Evolutionary conservation across 2,888 invertebrate species (phyloP).

Genomic region (Heliconius erato): DNA sequence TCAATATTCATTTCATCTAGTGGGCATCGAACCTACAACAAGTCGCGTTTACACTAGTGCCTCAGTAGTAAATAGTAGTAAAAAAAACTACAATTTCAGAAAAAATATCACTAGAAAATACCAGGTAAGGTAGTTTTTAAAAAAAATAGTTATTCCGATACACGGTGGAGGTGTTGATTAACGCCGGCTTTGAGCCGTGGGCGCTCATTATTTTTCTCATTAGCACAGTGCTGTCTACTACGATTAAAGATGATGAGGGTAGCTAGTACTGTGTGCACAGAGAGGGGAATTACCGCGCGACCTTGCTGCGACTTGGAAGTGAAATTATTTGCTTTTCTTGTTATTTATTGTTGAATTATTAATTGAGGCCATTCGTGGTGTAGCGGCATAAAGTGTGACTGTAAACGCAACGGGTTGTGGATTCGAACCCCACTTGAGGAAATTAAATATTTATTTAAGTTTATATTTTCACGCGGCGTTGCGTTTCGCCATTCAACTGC

Average conservation of each 20-base stretch:
- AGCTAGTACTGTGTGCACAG: conserved; percentile 56
- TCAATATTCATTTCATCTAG: no score
- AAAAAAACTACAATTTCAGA: neutral
- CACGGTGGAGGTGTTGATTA: conserved; percentile 69
- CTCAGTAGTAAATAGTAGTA: no score
- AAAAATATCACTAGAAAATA: conserved; percentile 2
- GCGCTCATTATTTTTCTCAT: conserved; percentile 84
- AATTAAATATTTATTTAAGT: no score
- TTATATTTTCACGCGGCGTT: no score
- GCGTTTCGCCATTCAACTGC: no score
- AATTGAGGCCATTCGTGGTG: no score
- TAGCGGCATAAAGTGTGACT: no score
- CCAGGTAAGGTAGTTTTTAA: conserved; percentile 25
- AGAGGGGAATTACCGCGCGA: conserved; percentile 24
- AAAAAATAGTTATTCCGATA: conserved; percentile 47
- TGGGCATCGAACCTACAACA: no score
- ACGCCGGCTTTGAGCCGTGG: conserved; percentile 62
- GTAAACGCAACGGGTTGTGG: no score
- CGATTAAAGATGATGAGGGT: conserved; percentile 74
- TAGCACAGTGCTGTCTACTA: conserved; percentile 73
- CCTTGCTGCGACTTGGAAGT: conserved; percentile 7
- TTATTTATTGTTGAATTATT: neutral
- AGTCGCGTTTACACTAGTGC: no score
- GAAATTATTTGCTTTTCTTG: neutral
- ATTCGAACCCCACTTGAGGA: no score